These are phyloP conservation scores for Diplodus sargus DNA, from an alignment of 2,797 vertebrate species.

Conservation along the genomic window DNA sequence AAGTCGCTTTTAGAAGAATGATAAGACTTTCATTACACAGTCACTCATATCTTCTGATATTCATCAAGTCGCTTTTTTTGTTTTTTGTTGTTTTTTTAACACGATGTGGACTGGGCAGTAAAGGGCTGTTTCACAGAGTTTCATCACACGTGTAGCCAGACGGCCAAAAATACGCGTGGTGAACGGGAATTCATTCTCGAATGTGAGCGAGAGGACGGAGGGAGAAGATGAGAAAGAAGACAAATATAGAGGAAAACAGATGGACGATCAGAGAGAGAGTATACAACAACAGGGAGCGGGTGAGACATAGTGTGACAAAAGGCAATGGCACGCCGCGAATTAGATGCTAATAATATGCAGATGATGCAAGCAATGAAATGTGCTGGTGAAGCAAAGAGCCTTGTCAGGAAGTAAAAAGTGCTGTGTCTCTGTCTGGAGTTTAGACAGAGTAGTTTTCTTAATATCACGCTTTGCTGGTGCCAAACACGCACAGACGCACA, in stretches of 20 bases:
- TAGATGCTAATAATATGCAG: conserved; percentile 66
- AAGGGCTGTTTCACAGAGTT: conserved; percentile 59
- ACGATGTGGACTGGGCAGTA: conserved; percentile 17
- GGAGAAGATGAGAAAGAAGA: conserved; percentile 30
- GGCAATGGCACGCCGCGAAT: conserved; percentile 45
- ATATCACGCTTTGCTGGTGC: conserved; percentile 66
- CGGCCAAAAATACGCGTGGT: conserved; percentile 23
- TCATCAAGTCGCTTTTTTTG: neutral
- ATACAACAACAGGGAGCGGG: conserved; percentile 25
- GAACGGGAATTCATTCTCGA: conserved; percentile 36
- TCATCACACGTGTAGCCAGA: conserved; percentile 58
- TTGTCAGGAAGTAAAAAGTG: conserved; percentile 53
- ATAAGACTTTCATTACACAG: conserved; percentile 39
- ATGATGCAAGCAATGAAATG: conserved; percentile 72
- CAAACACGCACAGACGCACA: conserved; percentile 36
- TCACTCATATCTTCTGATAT: conserved; percentile 21
- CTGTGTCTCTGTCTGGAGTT: conserved; percentile 56
- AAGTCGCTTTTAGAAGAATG: conserved; percentile 31
- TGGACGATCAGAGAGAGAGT: conserved; percentile 35
- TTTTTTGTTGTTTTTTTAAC: conserved; percentile 3
- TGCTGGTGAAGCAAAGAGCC: conserved; percentile 49
- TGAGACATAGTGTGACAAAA: conserved; percentile 52
- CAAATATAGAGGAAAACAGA: conserved; percentile 29
- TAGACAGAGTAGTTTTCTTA: conserved; percentile 58
- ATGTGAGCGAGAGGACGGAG: conserved; percentile 17